Conservation (phyloP, 2,113 vertebrate genomes). For the Rhabdornis inornatus region DNA sequence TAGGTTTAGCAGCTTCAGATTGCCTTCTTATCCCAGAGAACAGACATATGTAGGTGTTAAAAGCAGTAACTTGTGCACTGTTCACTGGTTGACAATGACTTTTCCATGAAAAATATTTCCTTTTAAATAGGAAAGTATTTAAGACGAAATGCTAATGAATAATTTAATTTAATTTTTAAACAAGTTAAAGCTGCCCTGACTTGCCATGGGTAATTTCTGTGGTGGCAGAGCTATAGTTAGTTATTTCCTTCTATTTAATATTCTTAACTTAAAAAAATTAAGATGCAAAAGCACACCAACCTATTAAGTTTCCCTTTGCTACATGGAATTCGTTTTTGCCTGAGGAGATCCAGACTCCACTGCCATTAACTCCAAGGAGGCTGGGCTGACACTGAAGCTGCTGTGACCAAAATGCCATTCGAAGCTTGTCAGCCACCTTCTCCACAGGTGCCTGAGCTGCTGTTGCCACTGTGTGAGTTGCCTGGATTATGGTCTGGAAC, state of each 20-base stretch:
- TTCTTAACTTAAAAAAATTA: neutral
- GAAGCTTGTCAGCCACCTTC: slow-evolving; percentile 87
- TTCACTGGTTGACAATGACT: neutral
- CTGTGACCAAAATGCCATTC: slow-evolving; percentile 92
- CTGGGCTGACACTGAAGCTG: slow-evolving; percentile 91
- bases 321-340: slow-evolving; percentile 94
- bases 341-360: slow-evolving; percentile 92
- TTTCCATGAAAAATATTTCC: neutral
- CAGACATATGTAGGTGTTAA: neutral
- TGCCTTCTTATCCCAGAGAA: neutral
- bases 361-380: slow-evolving; percentile 84
- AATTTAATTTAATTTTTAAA: neutral
- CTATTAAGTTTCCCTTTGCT: slow-evolving; percentile 88
- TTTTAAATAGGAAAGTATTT: neutral
- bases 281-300: slow-evolving; percentile 64
- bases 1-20: neutral
- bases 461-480: slow-evolving; percentile 89
- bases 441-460: slow-evolving; percentile 90
- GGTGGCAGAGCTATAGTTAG: neutral
- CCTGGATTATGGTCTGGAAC: slow-evolving; percentile 92
- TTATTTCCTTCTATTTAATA: neutral
- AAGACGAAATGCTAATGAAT: neutral
- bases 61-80: neutral
- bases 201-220: neutral
- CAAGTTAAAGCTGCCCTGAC: neutral